Conservation (phyloP, 2,113 vertebrate genomes). For the Toxotes jaculatrix region DNA sequence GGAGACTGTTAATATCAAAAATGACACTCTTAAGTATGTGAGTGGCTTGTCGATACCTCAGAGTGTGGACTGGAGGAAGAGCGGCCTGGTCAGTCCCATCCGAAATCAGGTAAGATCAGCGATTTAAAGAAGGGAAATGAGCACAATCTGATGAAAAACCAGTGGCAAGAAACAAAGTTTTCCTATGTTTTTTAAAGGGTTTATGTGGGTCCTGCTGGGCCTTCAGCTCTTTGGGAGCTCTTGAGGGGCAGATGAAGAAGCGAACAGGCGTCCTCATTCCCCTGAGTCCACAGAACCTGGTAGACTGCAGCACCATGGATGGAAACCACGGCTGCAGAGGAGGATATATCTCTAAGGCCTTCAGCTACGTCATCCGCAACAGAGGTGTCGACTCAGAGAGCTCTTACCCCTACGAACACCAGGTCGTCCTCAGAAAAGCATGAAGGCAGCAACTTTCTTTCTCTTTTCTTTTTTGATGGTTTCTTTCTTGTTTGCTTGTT, state of each 20-base stretch:
- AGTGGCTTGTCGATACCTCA: conserved; percentile 52
- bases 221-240: conserved; percentile 90
- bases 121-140: not conserved
- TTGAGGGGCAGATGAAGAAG: conserved; percentile 89
- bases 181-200: conserved; percentile 73
- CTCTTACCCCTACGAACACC: conserved; percentile 88
- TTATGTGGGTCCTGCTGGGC: conserved; percentile 91
- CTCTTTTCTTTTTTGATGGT: no score
- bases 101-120: conserved; percentile 85
- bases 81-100: conserved; percentile 86
- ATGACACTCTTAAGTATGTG: not conserved
- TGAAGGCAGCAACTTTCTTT: not conserved
- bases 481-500: no score
- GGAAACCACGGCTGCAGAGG: conserved; percentile 88
- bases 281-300: conserved; percentile 90
- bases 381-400: conserved; percentile 87
- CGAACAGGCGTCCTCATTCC: conserved; percentile 84
- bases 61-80: conserved; percentile 87
- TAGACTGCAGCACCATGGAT: conserved; percentile 88
- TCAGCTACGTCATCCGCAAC: conserved; percentile 88
- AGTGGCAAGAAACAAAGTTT: not conserved
- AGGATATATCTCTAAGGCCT: conserved; percentile 85
- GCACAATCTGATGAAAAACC: no score
- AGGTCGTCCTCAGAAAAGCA: conserved; percentile 72
- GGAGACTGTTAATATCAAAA: conserved; percentile 14